These are phyloP conservation scores for Aleiodes leptofemur DNA, from an alignment of 2,888 invertebrate species.

Conservation along the genomic window DNA sequence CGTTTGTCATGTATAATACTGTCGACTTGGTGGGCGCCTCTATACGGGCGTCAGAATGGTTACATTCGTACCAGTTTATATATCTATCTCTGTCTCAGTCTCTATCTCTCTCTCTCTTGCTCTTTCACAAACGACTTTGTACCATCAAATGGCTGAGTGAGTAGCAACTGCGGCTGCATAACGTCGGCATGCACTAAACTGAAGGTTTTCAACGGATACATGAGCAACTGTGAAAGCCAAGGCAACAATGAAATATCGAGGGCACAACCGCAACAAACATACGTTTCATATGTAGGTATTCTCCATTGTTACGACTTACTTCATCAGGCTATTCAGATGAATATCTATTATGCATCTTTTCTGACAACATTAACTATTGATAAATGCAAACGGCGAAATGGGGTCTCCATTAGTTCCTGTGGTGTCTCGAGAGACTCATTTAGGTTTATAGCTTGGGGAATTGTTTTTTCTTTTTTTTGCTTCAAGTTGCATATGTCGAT, in stretches of 20 bases:
- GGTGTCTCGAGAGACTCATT: not conserved
- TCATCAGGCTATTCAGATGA: slow-evolving; percentile 23
- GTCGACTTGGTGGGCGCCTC: not conserved
- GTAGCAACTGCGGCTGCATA: slow-evolving; percentile 21
- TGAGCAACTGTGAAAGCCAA: slow-evolving; percentile 18
- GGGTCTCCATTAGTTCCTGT: slow-evolving; percentile 10
- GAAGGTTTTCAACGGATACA: slow-evolving; percentile 32
- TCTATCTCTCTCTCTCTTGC: too few relatives aligned
- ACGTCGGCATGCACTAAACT: slow-evolving; percentile 28
- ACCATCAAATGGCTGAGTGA: slow-evolving; percentile 36
- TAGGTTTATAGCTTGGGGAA: not conserved
- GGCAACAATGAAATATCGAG: slow-evolving; percentile 33
- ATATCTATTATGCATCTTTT: slow-evolving; percentile 28
- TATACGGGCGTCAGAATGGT: slow-evolving; percentile 27
- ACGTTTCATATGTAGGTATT: not conserved
- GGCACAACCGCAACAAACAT: not conserved
- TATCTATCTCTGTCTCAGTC: too few relatives aligned
- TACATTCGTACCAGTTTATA: slow-evolving; percentile 14
- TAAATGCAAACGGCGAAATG: slow-evolving; percentile 2
- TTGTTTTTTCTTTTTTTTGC: too few relatives aligned
- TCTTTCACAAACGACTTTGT: slow-evolving; percentile 26
- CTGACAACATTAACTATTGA: slow-evolving; percentile 18
- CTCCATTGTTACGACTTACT: slow-evolving; percentile 1
- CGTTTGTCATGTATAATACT: slow-evolving; percentile 32
- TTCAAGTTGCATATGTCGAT: too few relatives aligned